Evolutionary conservation across 2,113 vertebrate genomes (phyloP).

Genomic region (Pionites leucogaster): DNA sequence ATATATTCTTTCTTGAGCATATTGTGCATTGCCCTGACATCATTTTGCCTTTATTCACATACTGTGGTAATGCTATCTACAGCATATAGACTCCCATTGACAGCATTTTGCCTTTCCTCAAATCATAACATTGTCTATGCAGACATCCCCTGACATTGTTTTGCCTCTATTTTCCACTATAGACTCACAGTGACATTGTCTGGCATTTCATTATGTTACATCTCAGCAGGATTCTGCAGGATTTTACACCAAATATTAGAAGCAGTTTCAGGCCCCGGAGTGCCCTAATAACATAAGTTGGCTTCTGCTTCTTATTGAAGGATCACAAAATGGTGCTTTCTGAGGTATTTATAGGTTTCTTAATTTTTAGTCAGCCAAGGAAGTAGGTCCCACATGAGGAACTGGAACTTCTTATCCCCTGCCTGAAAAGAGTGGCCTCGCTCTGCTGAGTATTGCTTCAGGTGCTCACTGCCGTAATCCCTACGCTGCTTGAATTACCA

Average conservation of each 20-base stretch:
- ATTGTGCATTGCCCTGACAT: constrained; percentile 55
- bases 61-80: constrained; percentile 41
- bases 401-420: neutral
- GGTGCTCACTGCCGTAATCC: rapidly evolving
- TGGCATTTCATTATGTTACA: constrained; percentile 46
- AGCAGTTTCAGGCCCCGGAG: constrained; percentile 6
- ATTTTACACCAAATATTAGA: constrained; percentile 61
- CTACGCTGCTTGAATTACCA: neutral
- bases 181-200: constrained; percentile 53
- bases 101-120: constrained; percentile 60
- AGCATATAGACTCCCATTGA: constrained; percentile 53
- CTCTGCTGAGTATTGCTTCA: neutral
- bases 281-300: neutral
- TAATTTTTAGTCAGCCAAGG: neutral
- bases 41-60: constrained; percentile 63
- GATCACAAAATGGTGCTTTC: neutral
- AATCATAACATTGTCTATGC: constrained; percentile 56
- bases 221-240: constrained; percentile 14
- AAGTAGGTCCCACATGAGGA: neutral
- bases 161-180: constrained; percentile 31
- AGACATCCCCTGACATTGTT: constrained; percentile 60
- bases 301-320: neutral
- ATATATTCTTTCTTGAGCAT: constrained; percentile 60
- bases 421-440: neutral
- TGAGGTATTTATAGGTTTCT: neutral